Conservation (phyloP, 2,113 vertebrate genomes). For the Herpetotheres cachinnans region DNA sequence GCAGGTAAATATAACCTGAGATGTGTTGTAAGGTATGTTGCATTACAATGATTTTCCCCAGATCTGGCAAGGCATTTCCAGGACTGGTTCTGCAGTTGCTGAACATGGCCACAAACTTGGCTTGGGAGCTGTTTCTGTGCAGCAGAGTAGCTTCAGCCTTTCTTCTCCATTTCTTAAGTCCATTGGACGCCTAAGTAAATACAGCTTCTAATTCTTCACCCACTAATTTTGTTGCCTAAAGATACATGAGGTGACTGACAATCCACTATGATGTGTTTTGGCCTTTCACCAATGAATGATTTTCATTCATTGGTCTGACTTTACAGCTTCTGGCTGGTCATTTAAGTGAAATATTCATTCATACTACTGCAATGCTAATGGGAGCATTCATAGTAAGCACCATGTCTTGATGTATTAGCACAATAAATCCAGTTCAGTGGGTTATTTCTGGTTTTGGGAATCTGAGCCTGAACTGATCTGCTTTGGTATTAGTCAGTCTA, state of each 20-base stretch:
- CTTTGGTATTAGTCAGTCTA: background rate
- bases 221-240: background rate
- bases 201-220: background rate
- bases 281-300: background rate
- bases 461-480: background rate
- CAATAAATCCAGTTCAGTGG: background rate
- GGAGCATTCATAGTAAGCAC: background rate
- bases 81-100: background rate
- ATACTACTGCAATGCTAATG: accelerated
- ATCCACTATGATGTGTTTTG: background rate
- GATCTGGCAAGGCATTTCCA: background rate
- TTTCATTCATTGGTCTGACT: background rate
- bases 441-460: background rate
- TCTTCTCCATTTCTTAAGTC: background rate
- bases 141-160: background rate
- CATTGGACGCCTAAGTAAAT: background rate
- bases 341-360: background rate
- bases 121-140: background rate
- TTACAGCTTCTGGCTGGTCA: background rate
- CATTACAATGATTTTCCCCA: background rate
- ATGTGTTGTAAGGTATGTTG: background rate
- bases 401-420: background rate
- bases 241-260: background rate
- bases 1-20: background rate
- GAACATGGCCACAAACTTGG: background rate